These are phyloP conservation scores for Spodoptera frugiperda DNA, from an alignment of 1,140 invertebrate genomes.

Conservation along the genomic window DNA sequence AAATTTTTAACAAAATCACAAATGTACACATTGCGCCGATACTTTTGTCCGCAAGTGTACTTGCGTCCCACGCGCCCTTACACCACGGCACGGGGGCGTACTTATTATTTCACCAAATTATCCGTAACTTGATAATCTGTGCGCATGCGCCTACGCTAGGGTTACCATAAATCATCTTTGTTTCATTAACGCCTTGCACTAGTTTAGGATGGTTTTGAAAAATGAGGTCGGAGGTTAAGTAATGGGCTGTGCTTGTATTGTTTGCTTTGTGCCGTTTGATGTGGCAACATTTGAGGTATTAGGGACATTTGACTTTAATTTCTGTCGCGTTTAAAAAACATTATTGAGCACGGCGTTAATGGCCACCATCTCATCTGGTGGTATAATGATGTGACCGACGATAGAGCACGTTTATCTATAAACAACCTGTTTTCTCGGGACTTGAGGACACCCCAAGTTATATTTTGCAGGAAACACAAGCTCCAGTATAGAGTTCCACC, in stretches of 20 bases:
- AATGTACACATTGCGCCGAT: neutral
- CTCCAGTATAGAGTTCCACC: too few species aligned
- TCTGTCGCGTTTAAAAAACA: too few species aligned
- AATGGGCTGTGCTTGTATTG: neutral
- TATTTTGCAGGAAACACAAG: too few species aligned
- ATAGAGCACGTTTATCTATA: too few species aligned
- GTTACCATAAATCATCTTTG: conserved; percentile 41
- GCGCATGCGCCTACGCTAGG: conserved; percentile 1
- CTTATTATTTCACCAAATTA: conserved; percentile 64
- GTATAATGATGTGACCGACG: too few species aligned
- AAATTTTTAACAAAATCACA: too few species aligned
- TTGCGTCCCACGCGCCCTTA: conserved; percentile 46
- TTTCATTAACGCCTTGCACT: conserved; percentile 42
- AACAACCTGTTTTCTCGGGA: too few species aligned
- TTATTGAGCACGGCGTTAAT: too few species aligned
- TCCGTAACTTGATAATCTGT: conserved; percentile 50
- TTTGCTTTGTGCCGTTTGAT: neutral
- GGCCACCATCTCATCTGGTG: too few species aligned
- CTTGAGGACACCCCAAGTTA: too few species aligned
- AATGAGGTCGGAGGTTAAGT: conserved; percentile 13
- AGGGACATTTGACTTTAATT: too few species aligned
- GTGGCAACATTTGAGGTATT: too few species aligned
- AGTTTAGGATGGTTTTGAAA: neutral
- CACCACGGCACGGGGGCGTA: conserved; percentile 45
- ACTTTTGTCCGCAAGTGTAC: conserved; percentile 29